Base-by-base conservation (phyloP, 1,140 invertebrate species). In the Hydropsyche tenuis region DNA sequence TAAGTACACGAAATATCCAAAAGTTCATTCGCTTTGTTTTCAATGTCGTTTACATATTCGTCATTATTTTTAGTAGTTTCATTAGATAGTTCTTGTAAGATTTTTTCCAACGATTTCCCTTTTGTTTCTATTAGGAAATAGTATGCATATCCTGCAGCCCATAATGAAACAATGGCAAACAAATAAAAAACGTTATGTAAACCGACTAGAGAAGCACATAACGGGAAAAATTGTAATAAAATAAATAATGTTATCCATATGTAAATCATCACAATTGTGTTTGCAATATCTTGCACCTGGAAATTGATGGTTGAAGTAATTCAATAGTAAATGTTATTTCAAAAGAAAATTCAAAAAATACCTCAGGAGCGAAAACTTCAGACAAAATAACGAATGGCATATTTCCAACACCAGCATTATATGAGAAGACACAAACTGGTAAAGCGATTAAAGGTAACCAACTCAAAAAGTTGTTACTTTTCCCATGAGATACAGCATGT, bases 331-430 rank as follows among this genome's bases (percentile, higher is more conserved):
- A 65, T 73, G 23, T 64, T 51, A 51, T 51, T 5, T 51, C 3
- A 5, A 51, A 51, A 46, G 1, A 65, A 16, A 37, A 64, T 18
- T 63, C 46, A 64, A 45, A 25, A 23, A 45, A 75, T 0, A 86
- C 78, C 75, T 87, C 80, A 43, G 82, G 78, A 4, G 85, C 86
- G 73, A 91, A 90, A 14, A 91, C 84, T 80, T 92, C 91, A 0
- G 89, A 85, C 51, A 88, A 84, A 0, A 91, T 79, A 1, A 92
- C 81, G 78, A 88, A 89, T 0, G 90, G 90, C 56, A 88, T 79
- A 1, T 82, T 81, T 2, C 86, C 86, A 43, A 84, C 78, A 0
- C 87, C 87, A 0, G 87, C 37, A 14, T 82, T 81, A 60, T 85
- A 87, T 0, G 83, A 80, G 0, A 89, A 79, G 53, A 91, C 86